phyloP scores from a whole-genome alignment of 2,113 vertebrate species.

The Paradoxurus hermaphroditus region DNA sequence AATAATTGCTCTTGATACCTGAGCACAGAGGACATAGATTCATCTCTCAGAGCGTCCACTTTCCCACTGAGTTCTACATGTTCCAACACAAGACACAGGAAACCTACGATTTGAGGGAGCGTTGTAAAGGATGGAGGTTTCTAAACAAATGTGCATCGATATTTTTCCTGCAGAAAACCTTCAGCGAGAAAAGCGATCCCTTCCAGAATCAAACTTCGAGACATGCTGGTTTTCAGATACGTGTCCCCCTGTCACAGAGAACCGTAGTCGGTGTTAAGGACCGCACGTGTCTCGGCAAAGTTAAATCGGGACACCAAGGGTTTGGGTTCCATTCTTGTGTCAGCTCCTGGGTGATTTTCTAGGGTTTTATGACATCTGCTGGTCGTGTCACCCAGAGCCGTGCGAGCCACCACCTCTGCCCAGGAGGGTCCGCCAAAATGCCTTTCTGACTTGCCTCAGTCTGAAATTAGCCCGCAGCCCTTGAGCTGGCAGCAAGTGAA shows the following conservation, averaged over 20 bases:
- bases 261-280: rapidly evolving
- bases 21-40: not conserved
- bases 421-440: not conserved
- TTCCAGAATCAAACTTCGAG: not conserved
- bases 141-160: not conserved
- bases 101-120: not conserved
- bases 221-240: not conserved
- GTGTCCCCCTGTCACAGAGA: not conserved
- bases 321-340: not conserved
- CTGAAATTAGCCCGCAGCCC: too few relatives aligned
- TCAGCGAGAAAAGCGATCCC: not conserved
- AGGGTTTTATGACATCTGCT: not conserved
- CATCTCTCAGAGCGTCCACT: not conserved
- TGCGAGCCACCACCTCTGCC: too few relatives aligned
- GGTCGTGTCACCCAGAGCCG: rapidly evolving
- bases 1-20: not conserved
- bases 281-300: not conserved
- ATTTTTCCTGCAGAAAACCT: not conserved
- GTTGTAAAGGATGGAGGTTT: rapidly evolving
- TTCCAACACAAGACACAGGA: not conserved
- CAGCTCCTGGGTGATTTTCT: not conserved
- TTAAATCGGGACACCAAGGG: not conserved
- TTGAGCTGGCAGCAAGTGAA: not conserved
- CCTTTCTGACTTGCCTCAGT: not conserved
- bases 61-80: not conserved